Base-by-base conservation (phyloP, 2,888 invertebrate species). In the Rhagonycha fulva region DNA sequence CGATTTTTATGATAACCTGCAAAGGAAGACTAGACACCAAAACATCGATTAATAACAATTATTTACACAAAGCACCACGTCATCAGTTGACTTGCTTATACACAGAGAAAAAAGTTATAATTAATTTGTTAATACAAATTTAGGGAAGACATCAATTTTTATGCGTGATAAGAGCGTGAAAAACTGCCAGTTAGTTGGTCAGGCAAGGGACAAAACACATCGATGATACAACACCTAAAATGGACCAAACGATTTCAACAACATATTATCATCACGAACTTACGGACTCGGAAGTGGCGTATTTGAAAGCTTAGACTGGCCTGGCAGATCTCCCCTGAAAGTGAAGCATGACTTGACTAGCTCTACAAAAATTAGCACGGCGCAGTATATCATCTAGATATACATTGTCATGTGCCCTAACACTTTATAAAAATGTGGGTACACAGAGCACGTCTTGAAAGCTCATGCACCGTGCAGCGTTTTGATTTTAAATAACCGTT, bases 321-420 rank as follows among this genome's bases (percentile, higher is more conserved):
- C 84, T 82, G 88, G 88, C 82, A 89, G 85, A 84, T 90, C 90
- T 84, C 90, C 90, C 90, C 90, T 90, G 90, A 87, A 90, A 90
- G 83, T 84, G 83, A 87, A 85, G 85, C 83, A 85, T 84, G 84
- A 84, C 82, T 84, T 85, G 82, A 84, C 84, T 86, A 85, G 79
- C 81, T 80, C 80, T 79, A 75, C 73, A 76, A 74, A 47, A 47
- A 70, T 75, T 66, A 68, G 68, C 69, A 71, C 71, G 79, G 74
- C 71, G 68, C 75, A 68, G 72, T 72, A 77, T 72, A 77, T 76
- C 73, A 9, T 19, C 60, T 10, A 66, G 72, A 79, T 79, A 76
- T 76, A 79, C 74, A 76, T 71, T 72, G 77, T 76, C 72, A 76
- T 78, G 78, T 78, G 78, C 76, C 78, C 76, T 74, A 73, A 76